Conservation (phyloP, 2,888 invertebrate species). For the Philhelius pedissequus region DNA sequence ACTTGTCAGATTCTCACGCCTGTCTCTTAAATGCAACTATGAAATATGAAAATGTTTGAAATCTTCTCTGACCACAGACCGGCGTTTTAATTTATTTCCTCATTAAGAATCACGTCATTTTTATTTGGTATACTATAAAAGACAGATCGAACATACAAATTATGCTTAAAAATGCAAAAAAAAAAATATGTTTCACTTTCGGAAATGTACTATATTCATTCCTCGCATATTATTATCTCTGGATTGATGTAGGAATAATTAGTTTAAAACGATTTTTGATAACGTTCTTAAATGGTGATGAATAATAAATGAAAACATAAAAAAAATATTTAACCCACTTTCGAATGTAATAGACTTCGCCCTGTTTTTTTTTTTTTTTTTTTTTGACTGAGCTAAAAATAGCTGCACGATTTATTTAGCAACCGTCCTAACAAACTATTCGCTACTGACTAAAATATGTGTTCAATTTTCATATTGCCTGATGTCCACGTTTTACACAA, state of each 20-base stretch:
- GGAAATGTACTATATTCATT: not conserved
- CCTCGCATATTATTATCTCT: not conserved
- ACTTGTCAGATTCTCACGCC: constrained; percentile 14
- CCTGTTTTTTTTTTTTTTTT: not conserved
- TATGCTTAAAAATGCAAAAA: constrained; percentile 42
- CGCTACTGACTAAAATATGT: constrained; percentile 24
- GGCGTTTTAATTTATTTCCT: not conserved
- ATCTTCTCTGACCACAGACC: not conserved
- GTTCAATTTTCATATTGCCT: not conserved
- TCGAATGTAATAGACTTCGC: not conserved
- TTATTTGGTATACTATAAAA: constrained; percentile 12
- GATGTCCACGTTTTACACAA: constrained; percentile 22
- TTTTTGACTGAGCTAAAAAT: not conserved
- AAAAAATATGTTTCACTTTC: not conserved
- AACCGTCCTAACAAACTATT: constrained; percentile 30
- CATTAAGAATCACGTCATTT: constrained; percentile 46
- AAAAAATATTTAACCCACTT: not conserved
- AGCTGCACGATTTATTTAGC: not conserved
- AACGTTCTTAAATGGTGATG: not conserved
- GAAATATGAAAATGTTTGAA: not conserved
- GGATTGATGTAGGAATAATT: not conserved
- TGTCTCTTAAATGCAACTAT: not conserved
- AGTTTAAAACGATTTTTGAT: constrained; percentile 20
- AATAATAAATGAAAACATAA: not conserved
- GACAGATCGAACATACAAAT: not conserved